Conservation (phyloP, 2,797 vertebrate genomes). For the Melanitta fusca region DNA sequence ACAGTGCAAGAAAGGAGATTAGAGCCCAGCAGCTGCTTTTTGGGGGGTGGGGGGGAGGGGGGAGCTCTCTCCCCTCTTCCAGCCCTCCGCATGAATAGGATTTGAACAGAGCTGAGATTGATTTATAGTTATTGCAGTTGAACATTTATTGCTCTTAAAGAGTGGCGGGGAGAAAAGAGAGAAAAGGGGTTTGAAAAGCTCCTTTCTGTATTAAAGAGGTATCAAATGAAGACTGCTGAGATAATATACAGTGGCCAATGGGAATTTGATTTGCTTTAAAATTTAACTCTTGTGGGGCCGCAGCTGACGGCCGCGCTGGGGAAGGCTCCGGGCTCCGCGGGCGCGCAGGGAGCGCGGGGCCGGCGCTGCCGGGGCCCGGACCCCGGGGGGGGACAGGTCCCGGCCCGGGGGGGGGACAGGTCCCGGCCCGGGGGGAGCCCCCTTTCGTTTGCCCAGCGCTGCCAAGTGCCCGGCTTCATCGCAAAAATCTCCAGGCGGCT, state of each 20-base stretch:
- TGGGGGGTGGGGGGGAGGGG: conserved; percentile 56
- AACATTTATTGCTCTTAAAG: conserved; percentile 87
- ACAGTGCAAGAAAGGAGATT: conserved; percentile 92
- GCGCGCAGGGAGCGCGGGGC: neutral
- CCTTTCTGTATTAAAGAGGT: conserved; percentile 88
- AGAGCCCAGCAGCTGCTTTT: conserved; percentile 90
- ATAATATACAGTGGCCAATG: conserved; percentile 87
- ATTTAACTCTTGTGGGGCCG: conserved; percentile 82
- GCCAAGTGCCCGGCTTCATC: neutral
- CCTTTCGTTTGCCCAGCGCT: neutral
- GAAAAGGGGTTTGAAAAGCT: conserved; percentile 75
- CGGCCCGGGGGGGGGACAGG: no score
- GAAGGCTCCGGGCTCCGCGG: neutral
- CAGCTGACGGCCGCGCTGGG: neutral
- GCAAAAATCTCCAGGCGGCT: neutral
- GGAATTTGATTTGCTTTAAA: conserved; percentile 89
- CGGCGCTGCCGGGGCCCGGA: neutral
- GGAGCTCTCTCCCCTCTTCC: conserved; percentile 80
- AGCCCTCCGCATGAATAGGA: conserved; percentile 84
- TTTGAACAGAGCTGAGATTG: conserved; percentile 88
- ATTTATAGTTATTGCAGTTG: conserved; percentile 90
- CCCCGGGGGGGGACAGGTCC: neutral
- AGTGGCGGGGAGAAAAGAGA: conserved; percentile 73
- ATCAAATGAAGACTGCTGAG: conserved; percentile 85
- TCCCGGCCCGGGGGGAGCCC: no score